Evolutionary conservation across 1,140 invertebrate genomes (phyloP), one percentile per base, ranked within the genome.

Genomic region (Parapsyche elsis): DNA sequence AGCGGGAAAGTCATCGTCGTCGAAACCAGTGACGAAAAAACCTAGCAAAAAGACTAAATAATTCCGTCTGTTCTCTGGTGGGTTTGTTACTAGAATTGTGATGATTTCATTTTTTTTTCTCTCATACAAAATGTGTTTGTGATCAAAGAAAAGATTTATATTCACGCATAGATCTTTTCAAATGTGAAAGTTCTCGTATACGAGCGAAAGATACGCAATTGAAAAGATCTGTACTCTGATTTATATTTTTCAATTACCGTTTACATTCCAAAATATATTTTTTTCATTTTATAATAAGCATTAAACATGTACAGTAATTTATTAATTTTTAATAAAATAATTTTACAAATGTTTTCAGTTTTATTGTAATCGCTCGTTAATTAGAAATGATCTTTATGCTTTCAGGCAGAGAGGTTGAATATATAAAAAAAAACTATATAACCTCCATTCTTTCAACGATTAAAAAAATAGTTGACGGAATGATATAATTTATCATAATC

Each of bases 41-140:
- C 91, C 90, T 81, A 91, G 87, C 16, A 91, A 88, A 86, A 91
- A 87, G 86, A 90, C 88, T 85, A 89, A 89, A 86, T 87, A 86
- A 80, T 26, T 57, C 24, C 23, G 4, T 12, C 49, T 53, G 16
- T 16, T 12, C 12, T 46, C 5, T n/a, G n/a, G n/a, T 38, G 30
- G 2, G 30, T 38, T 53, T 12, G 49, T 12, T 1, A 53, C 4
- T 2, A 10, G 1, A 5, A 53, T 53, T 53, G 10, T 53, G 10
- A 53, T 53, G 12, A 53, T 53, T 14, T 53, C 16, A 53, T 53
- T 5, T 53, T 5, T 53, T 53, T 53, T 16, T 12, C 49, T 53
- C 12, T 12, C 10, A 5, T 53, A 53, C 49, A 14, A 16, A 53
- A 14, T 14, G 10, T 5, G 16, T 53, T 53, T 53, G 12, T 53